These are phyloP conservation scores for Drosophila asahinai DNA, from an alignment of 1,140 invertebrate genomes.

Conservation along the genomic window DNA sequence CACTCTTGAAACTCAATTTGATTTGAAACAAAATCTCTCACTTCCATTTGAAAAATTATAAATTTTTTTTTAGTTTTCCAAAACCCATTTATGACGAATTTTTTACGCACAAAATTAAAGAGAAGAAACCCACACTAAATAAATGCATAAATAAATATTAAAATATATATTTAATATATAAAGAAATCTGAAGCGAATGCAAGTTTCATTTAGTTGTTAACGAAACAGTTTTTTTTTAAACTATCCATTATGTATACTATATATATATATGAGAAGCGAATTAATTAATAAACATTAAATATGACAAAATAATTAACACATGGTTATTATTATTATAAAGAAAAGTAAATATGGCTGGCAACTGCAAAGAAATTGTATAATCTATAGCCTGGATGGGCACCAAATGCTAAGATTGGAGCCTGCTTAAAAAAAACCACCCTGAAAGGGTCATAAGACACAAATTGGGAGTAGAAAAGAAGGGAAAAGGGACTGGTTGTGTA, in stretches of 20 bases:
- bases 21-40: constrained; percentile 28
- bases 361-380: no score
- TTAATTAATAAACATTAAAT: constrained; percentile 76
- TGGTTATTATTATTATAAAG: no score
- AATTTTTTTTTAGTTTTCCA: constrained; percentile 16
- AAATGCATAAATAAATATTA: neutral
- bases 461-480: no score
- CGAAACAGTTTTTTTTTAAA: constrained; percentile 62
- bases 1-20: neutral
- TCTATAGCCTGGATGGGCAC: no score
- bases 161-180: constrained; percentile 40
- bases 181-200: constrained; percentile 23
- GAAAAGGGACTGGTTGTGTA: no score
- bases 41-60: constrained; percentile 41
- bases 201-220: constrained; percentile 57
- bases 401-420: no score
- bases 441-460: no score
- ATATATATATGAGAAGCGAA: constrained; percentile 66
- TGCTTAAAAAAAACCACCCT: no score
- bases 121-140: neutral
- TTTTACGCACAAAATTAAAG: constrained; percentile 11
- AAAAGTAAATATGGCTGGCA: no score
- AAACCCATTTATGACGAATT: constrained; percentile 27
- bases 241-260: constrained; percentile 74
- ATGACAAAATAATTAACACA: constrained; percentile 47